Percentiles rank a stretch among this genome's conserved stretches.
Evolutionary conservation across 2,888 invertebrate genomes (phyloP).

Genomic region (Erebia ligea): DNA sequence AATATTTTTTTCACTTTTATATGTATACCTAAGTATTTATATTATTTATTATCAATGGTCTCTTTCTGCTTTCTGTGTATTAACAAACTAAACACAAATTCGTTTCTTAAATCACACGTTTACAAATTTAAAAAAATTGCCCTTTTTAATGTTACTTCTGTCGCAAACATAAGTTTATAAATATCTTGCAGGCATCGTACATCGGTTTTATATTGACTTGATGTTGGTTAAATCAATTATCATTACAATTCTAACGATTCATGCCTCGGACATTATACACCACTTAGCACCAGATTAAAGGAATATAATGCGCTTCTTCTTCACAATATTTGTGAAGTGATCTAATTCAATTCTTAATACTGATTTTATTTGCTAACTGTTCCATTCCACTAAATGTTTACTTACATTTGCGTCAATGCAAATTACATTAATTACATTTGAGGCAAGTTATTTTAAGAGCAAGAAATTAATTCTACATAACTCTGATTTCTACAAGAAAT

Average conservation of each 20-base stretch:
- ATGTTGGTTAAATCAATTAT: conserved; percentile 14
- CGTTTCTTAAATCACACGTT: not conserved
- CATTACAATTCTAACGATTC: conserved; percentile 27
- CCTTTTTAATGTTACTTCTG: not conserved
- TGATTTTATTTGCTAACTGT: conserved; percentile 23
- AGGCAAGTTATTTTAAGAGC: not conserved
- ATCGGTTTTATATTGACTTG: conserved; percentile 9
- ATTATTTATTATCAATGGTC: no score
- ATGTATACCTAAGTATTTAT: no score
- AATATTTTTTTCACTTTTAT: no score
- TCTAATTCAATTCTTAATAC: conserved; percentile 32
- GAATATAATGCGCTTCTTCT: conserved; percentile 26
- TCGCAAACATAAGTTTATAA: not conserved
- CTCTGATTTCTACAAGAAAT: not conserved
- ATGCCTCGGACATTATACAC: conserved; percentile 37
- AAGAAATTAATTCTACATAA: not conserved
- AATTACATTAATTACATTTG: no score
- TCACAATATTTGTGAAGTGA: conserved; percentile 21
- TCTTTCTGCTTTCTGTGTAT: no score
- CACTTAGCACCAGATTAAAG: conserved; percentile 34
- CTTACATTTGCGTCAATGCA: conserved; percentile 8
- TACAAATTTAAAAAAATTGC: not conserved
- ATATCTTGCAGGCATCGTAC: not conserved
- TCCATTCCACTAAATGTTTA: conserved; percentile 30
- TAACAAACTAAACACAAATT: not conserved